Conservation (phyloP, 2,888 invertebrate genomes). For the Branchellion lobata region DNA sequence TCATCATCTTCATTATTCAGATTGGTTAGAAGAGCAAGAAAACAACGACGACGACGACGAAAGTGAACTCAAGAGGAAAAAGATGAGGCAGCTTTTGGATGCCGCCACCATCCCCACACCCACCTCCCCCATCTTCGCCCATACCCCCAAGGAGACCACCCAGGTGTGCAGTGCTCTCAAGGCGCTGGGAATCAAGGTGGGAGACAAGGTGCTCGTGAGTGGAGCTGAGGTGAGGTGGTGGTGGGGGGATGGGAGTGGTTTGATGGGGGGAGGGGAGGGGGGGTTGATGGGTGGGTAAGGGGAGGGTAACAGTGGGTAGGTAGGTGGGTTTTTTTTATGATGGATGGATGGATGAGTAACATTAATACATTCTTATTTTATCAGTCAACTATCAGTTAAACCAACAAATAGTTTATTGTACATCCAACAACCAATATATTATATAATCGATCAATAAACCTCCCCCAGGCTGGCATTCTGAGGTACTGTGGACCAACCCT, state of each 20-base stretch:
- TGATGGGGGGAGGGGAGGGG: neutral
- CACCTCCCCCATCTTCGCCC: neutral
- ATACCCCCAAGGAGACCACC: slow-evolving; percentile 30
- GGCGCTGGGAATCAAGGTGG: slow-evolving; percentile 62
- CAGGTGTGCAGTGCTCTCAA: slow-evolving; percentile 58
- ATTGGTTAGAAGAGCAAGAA: too few species aligned
- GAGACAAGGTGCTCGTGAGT: slow-evolving; percentile 62
- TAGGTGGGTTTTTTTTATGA: too few species aligned
- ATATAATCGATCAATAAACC: too few species aligned
- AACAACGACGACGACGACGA: neutral
- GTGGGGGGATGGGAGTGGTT: neutral
- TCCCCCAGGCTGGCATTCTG: slow-evolving; percentile 57
- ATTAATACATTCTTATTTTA: too few species aligned
- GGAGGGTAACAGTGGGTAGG: too few species aligned
- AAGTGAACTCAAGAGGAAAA: neutral
- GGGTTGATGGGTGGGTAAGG: too few species aligned
- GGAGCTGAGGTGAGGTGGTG: slow-evolving; percentile 61
- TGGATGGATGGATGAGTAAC: too few species aligned
- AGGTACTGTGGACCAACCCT: slow-evolving; percentile 64
- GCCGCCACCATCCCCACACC: neutral
- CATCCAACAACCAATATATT: too few species aligned
- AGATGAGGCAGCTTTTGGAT: neutral
- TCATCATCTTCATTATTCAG: too few species aligned
- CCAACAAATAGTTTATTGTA: too few species aligned
- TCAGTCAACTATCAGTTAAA: too few species aligned